Conservation (phyloP, 2,113 vertebrate species). For the Cyrtonyx montezumae region DNA sequence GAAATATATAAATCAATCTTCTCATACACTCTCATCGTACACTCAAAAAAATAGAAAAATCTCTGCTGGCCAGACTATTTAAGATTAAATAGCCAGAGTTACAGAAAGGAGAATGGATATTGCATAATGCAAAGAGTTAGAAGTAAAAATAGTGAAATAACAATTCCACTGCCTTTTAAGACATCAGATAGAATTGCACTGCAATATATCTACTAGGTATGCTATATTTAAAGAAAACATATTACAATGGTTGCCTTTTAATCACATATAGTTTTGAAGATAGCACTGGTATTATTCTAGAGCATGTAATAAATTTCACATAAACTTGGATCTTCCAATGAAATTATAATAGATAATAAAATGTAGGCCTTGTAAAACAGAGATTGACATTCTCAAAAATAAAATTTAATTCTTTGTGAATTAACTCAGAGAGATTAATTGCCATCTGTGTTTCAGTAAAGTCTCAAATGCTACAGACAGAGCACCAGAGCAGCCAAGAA, state of each 20-base stretch:
- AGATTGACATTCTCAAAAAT: neutral
- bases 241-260: neutral
- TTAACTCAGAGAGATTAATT: neutral
- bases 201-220: neutral
- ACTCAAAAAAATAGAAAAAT: neutral
- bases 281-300: neutral
- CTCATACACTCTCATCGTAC: neutral
- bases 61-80: neutral
- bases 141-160: neutral
- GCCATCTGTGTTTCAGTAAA: constrained; percentile 9
- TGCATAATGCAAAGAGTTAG: neutral
- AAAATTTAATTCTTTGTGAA: neutral
- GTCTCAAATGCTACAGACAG: neutral
- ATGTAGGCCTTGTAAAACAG: neutral
- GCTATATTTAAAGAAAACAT: neutral
- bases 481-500: neutral
- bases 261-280: neutral
- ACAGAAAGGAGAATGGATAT: neutral
- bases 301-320: neutral
- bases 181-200: neutral
- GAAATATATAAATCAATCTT: constrained; percentile 7
- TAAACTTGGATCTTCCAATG: neutral
- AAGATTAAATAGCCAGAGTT: neutral
- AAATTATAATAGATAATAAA: neutral
- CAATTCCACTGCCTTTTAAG: neutral